Percentiles rank a stretch among this genome's conserved stretches.
These are phyloP conservation scores for Pyxicephalus adspersus DNA, from an alignment of 2,113 vertebrate genomes.

Conservation along the genomic window DNA sequence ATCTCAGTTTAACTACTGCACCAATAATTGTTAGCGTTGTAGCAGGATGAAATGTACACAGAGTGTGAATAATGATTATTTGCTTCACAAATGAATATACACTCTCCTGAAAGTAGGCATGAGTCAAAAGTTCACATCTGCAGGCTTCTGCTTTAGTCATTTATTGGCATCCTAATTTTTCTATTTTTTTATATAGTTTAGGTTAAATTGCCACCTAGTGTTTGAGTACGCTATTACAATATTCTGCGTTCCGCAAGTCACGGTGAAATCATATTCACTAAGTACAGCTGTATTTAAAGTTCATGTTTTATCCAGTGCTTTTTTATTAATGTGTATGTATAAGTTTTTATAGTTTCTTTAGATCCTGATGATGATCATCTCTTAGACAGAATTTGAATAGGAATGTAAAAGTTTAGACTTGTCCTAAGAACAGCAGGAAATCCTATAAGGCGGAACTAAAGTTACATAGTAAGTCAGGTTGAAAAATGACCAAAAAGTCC, in stretches of 20 bases:
- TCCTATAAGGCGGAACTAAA: too few species aligned
- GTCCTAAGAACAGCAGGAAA: too few species aligned
- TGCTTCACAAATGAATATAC: not conserved
- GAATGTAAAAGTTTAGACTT: too few species aligned
- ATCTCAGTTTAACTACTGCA: not conserved
- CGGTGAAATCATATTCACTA: too few species aligned
- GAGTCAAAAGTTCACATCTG: slow-evolving; percentile 18
- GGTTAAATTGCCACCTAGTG: slow-evolving; percentile 7
- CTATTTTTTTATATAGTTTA: not conserved
- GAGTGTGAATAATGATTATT: not conserved
- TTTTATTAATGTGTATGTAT: too few species aligned
- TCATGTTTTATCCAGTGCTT: too few species aligned
- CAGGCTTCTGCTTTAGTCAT: not conserved
- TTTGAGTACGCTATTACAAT: not conserved
- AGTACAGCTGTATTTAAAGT: too few species aligned
- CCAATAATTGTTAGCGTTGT: not conserved
- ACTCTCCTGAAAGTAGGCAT: not conserved
- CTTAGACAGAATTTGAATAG: too few species aligned
- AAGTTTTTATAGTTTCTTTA: too few species aligned
- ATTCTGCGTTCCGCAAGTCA: not conserved
- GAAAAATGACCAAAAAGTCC: too few species aligned
- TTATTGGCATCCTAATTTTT: not conserved
- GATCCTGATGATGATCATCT: too few species aligned
- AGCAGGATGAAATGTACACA: not conserved
- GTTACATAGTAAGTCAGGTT: too few species aligned